These are phyloP conservation scores for Stegodyphus mimosarum DNA, from an alignment of 1,140 invertebrate genomes.

Conservation along the genomic window DNA sequence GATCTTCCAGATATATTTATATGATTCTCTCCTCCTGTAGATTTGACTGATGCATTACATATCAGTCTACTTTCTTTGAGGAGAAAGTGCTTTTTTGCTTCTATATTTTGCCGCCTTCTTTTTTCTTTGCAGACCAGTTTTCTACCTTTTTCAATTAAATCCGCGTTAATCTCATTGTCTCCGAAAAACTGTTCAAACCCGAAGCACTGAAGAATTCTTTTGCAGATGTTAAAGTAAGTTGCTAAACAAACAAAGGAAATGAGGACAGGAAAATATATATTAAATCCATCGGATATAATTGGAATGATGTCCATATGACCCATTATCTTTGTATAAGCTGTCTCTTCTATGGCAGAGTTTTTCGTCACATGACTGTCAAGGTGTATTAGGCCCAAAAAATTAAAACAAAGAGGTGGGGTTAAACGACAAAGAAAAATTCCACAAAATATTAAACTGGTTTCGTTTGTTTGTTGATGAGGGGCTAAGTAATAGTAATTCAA, in stretches of 20 bases:
- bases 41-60: no score
- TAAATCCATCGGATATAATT: constrained; percentile 97
- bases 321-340: constrained; percentile 96
- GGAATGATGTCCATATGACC: constrained; percentile 99
- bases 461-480: constrained; percentile 96
- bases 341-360: constrained; percentile 79
- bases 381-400: constrained; percentile 97
- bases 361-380: constrained; percentile 97
- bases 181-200: constrained; percentile 97
- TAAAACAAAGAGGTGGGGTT: constrained; percentile 97
- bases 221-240: constrained; percentile 95
- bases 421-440: constrained; percentile 94
- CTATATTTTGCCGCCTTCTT: constrained; percentile 89
- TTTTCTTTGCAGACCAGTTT: constrained; percentile 89
- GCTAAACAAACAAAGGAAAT: constrained; percentile 93
- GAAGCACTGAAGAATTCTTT: constrained; percentile 82
- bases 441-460: constrained; percentile 97
- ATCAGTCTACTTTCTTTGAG: no score
- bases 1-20: no score
- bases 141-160: constrained; percentile 92
- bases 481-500: constrained; percentile 97
- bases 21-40: no score
- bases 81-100: no score
- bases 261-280: constrained; percentile 98
- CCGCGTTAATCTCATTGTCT: constrained; percentile 91